Evolutionary conservation across 2,797 vertebrate species (phyloP).

Genomic region (Macropus fuliginosus): DNA sequence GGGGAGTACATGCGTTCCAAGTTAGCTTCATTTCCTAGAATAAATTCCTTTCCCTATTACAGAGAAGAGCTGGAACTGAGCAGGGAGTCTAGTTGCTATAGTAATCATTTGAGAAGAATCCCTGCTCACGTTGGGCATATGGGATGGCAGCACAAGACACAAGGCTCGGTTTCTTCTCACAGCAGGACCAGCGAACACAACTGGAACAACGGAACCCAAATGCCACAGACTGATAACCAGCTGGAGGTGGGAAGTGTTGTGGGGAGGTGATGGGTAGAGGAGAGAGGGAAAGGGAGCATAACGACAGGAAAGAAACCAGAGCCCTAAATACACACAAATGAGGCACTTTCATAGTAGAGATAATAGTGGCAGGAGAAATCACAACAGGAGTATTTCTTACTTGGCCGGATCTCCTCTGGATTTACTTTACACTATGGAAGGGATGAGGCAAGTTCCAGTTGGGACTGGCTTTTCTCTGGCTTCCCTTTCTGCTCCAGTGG

Average conservation of each 20-base stretch:
- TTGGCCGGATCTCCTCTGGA: neutral
- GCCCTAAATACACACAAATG: neutral
- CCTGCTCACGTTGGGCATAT: constrained; percentile 49
- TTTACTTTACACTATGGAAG: neutral
- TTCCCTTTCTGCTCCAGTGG: constrained; percentile 24
- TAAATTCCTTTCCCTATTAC: constrained; percentile 54
- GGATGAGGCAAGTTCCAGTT: neutral
- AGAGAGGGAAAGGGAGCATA: constrained; percentile 68
- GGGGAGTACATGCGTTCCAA: neutral
- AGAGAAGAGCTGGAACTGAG: constrained; percentile 30
- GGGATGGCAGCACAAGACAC: constrained; percentile 66
- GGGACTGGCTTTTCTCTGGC: neutral
- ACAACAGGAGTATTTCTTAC: neutral
- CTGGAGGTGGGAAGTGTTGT: constrained; percentile 72
- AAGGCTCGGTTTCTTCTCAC: constrained; percentile 64
- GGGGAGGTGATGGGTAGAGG: constrained; percentile 60
- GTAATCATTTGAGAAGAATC: constrained; percentile 46
- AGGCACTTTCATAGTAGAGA: constrained; percentile 4
- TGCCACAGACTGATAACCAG: constrained; percentile 77
- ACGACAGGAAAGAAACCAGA: constrained; percentile 30
- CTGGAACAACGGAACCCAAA: constrained; percentile 80
- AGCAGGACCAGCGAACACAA: constrained; percentile 63
- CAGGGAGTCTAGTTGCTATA: constrained; percentile 72
- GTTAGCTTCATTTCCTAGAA: constrained; percentile 22
- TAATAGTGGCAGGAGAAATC: neutral